These are phyloP conservation scores for Neria commutata DNA, from an alignment of 2,888 invertebrate species.

Conservation along the genomic window DNA sequence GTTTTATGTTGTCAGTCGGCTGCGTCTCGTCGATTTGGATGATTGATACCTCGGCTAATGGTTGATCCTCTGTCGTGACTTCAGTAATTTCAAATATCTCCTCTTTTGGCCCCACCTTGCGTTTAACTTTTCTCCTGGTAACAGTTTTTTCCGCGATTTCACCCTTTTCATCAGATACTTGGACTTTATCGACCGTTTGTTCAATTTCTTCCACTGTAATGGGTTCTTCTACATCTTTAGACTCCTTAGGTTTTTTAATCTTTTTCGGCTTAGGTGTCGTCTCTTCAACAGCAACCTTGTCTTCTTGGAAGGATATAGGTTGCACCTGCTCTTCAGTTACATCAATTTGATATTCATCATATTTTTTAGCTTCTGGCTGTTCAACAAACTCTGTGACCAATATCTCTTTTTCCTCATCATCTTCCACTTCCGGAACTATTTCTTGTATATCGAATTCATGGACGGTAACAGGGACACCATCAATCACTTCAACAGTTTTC, in stretches of 20 bases:
- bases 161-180: conserved; percentile 49
- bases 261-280: conserved; percentile 36
- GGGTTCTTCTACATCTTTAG: conserved; percentile 33
- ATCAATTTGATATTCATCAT: conserved; percentile 22
- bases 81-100: conserved; percentile 62
- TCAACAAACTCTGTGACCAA: conserved; percentile 40
- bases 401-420: conserved; percentile 39
- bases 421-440: conserved; percentile 39
- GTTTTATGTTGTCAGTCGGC: conserved; percentile 29
- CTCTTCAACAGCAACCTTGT: conserved; percentile 16
- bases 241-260: conserved; percentile 60
- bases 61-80: conserved; percentile 58
- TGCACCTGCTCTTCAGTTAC: conserved; percentile 31
- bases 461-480: conserved; percentile 45
- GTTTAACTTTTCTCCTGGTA: conserved; percentile 61
- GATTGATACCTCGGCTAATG: conserved; percentile 54
- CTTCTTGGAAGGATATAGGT: conserved; percentile 26
- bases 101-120: conserved; percentile 58
- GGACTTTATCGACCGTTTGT: conserved; percentile 46
- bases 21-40: conserved; percentile 27
- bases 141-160: conserved; percentile 56
- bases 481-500: conserved; percentile 46
- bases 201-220: conserved; percentile 34
- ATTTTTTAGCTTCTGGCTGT: conserved; percentile 19
- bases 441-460: conserved; percentile 48